These are phyloP conservation scores for Clusia tigrina DNA, from an alignment of 2,888 invertebrate species.

Conservation along the genomic window DNA sequence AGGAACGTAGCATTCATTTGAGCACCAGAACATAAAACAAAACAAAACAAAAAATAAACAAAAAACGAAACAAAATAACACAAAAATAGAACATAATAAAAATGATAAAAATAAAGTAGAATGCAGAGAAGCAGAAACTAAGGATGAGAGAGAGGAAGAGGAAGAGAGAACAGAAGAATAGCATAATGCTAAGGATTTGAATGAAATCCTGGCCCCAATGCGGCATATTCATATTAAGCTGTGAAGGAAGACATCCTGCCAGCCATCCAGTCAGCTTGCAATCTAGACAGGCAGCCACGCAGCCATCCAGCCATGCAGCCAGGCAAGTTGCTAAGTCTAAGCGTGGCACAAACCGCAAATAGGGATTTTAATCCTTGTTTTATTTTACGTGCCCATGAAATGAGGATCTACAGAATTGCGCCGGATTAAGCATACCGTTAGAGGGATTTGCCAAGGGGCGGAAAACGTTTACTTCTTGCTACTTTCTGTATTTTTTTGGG, in stretches of 20 bases:
- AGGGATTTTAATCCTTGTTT: slow-evolving; percentile 10
- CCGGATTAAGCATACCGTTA: not conserved
- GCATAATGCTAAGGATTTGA: slow-evolving; percentile 24
- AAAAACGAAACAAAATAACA: not conserved
- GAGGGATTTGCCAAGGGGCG: not conserved
- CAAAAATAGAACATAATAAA: not conserved
- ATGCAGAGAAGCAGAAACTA: not conserved
- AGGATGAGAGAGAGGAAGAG: not conserved
- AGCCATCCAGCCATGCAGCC: not conserved
- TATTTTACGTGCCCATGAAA: slow-evolving; percentile 13
- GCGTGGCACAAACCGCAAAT: slow-evolving; percentile 19
- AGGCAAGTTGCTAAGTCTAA: slow-evolving; percentile 12
- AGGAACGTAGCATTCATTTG: slow-evolving; percentile 31
- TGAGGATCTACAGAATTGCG: not conserved
- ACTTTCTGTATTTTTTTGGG: too few relatives aligned
- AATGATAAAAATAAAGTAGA: slow-evolving; percentile 10
- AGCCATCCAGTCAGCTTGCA: not conserved
- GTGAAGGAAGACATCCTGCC: not conserved
- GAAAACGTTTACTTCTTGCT: not conserved
- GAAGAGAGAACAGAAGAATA: slow-evolving; percentile 11
- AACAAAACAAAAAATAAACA: slow-evolving; percentile 25
- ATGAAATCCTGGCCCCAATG: slow-evolving; percentile 22
- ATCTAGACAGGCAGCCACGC: not conserved
- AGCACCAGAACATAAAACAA: slow-evolving; percentile 33
- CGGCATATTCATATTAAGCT: not conserved